Conservation (phyloP, 2,113 vertebrate species). For the Nematolebias whitei region DNA sequence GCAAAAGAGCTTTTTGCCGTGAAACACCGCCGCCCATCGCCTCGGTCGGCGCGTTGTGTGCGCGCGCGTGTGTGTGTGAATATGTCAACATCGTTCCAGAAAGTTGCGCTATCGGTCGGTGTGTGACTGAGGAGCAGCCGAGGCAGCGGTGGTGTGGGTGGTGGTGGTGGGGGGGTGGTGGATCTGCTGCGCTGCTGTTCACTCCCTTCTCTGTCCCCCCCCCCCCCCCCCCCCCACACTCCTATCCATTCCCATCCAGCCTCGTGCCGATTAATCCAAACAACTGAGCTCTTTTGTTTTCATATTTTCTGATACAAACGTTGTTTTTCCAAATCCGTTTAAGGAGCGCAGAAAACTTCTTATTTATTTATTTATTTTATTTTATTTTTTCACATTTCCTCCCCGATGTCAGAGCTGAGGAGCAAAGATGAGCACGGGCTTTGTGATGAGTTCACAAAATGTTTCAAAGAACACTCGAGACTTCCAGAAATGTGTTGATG, state of each 20-base stretch:
- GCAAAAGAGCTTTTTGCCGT: constrained; percentile 84
- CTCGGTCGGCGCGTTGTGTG: constrained; percentile 72
- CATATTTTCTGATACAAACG: not conserved
- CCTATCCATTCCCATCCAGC: not conserved
- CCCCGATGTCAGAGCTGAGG: constrained; percentile 32
- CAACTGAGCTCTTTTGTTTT: not conserved
- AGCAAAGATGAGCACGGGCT: constrained; percentile 41
- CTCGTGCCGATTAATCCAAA: not conserved
- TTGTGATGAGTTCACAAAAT: constrained; percentile 15
- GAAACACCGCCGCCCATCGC: constrained; percentile 84
- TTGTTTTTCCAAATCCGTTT: too few species aligned
- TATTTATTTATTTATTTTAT: too few species aligned
- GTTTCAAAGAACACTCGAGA: constrained; percentile 1
- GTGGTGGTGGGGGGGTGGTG: constrained; percentile 3
- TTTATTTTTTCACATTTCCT: too few species aligned
- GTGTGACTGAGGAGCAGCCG: constrained; percentile 45
- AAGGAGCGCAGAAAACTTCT: too few species aligned
- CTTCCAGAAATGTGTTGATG: not conserved
- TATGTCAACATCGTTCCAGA: constrained; percentile 87
- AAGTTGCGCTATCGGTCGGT: constrained; percentile 75
- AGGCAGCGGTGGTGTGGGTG: constrained; percentile 27
- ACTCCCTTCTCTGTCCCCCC: constrained; percentile 28
- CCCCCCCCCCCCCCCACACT: not conserved
- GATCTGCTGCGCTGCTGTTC: constrained; percentile 16
- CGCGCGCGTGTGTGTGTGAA: constrained; percentile 88